Evolutionary conservation across 2,113 vertebrate species (phyloP), one percentile per base, ranked within the genome.

Genomic region (Bambusicola thoracicus): DNA sequence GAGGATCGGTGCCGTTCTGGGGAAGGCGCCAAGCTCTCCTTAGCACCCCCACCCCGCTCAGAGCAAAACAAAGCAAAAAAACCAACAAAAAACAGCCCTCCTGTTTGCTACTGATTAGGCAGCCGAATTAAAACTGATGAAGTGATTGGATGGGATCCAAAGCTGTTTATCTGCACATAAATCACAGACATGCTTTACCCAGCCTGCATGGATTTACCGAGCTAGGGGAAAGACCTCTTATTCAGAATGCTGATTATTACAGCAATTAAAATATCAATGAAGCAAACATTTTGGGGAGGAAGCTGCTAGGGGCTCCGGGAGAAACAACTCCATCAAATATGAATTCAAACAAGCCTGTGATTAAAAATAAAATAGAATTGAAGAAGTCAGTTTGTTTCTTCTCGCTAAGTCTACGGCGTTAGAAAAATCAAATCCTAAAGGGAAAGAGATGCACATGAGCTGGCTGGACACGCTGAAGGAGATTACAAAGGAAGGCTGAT

Each of bases 161-260:
- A 86, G 89, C 82, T 95, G 94, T 97, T 97, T 96, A 96, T 97
- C 96, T 94, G 91, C 94, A 93, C 96, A 96, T 95, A 96, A 97
- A 96, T 97, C 94, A 95, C 92, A 94, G 85, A 75, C 89, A 85
- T 83, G 84, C 89, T 93, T 95, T 94, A 93, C 79, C 95, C 87
- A 88, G 91, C 84, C 91, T 55, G 86, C 93, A 94, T 48, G 86
- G 94, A 96, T 95, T 94, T 89, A 80, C 73, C n/a, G 72, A 94
- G 90, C 89, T 74, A 46, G 59, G 83, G 89, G 84, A 95, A 94
- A 78, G 75, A 92, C 87, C 94, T 94, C 59, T 24, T 90, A 85
- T 88, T 94, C 79, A 84, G 93, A 88, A 95, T 95, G 72, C 81
- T 95, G 91, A 93, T 97, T 95, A 95, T 94, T 87, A 67, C 49